Evolutionary conservation across 1,140 invertebrate genomes (phyloP), one percentile per base, ranked within the genome.

Genomic region (Euura saliciscinereae): DNA sequence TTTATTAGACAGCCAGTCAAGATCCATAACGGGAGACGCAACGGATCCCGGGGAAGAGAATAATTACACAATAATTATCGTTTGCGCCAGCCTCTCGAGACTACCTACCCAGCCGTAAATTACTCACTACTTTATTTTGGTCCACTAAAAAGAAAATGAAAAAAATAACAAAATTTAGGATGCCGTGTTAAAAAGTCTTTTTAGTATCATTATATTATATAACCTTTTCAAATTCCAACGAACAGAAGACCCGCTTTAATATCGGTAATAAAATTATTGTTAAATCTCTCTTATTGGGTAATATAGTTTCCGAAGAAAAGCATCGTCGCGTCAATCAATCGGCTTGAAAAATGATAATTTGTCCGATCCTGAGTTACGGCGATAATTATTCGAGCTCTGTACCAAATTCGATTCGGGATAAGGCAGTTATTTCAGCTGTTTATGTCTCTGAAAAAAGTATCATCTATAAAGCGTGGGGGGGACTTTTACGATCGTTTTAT

Each of bases 1-100:
- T 82, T 79, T 78, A 81, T 82, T 77, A 79, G 72, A 68, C 42
- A 13, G 70, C 8, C 46, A 13, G 66, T 10, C 64, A 45, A 45
- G 45, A n/a, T 28, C 65, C 13, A 45, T 44, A 51, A n/a, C 44
- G 71, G 43, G 71, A 65, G 51, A 28, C 43, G 43, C 11, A 71
- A n/a, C 13, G 64, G n/a, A 65, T 8, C 13, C 44, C 28, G 13
- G 28, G 28, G 28, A 28, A 28, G 28, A 28, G 28, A 28, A 28
- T 28, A 28, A 28, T 28, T 28, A 28, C 28, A 1, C 28, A 28
- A 28, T 28, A 28, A 28, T 28, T 28, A 28, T 28, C 28, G 28
- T 28, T 28, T 28, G 28, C 28, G 28, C 28, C 28, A 28, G 28
- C 28, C 28, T 28, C 28, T 28, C 28, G 28, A 28, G 28, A 28